These are phyloP conservation scores for Gymnoscopelus microlampas DNA, from an alignment of 2,797 vertebrate species.

Conservation along the genomic window DNA sequence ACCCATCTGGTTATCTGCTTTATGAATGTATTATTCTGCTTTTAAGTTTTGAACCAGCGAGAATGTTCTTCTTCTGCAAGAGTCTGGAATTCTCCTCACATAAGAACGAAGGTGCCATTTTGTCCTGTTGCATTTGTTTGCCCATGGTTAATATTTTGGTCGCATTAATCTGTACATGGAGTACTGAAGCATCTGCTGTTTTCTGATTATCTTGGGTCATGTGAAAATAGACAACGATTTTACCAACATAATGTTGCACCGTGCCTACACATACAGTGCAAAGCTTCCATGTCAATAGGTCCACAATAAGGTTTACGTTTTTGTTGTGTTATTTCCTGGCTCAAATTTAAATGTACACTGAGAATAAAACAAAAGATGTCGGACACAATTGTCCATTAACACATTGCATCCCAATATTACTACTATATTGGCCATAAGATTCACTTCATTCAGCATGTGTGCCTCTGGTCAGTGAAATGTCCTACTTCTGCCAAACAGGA, in stretches of 20 bases:
- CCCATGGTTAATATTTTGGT: constrained; percentile 51
- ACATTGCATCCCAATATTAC: constrained; percentile 40
- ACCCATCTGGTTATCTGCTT: constrained; percentile 73
- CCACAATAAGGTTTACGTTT: constrained; percentile 7
- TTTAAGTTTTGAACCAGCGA: constrained; percentile 56
- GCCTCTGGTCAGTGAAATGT: constrained; percentile 23
- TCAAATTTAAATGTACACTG: constrained; percentile 74
- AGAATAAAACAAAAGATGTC: constrained; percentile 56
- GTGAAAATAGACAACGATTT: neutral
- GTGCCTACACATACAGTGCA: constrained; percentile 30
- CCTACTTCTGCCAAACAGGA: constrained; percentile 46
- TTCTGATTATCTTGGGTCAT: constrained; percentile 37
- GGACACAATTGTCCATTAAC: constrained; percentile 48
- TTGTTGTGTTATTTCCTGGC: constrained; percentile 24
- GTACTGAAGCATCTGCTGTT: constrained; percentile 44
- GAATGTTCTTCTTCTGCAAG: constrained; percentile 61
- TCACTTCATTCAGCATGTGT: constrained; percentile 30
- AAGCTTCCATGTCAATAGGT: constrained; percentile 2
- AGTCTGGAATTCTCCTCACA: constrained; percentile 47
- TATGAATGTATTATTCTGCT: constrained; percentile 81
- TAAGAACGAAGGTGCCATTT: constrained; percentile 42
- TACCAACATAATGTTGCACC: constrained; percentile 53
- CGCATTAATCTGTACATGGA: constrained; percentile 20
- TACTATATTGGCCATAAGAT: constrained; percentile 14
- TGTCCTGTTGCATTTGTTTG: constrained; percentile 36